These are phyloP conservation scores for Vanessa atalanta DNA, from an alignment of 1,140 invertebrate genomes.

Conservation along the genomic window DNA sequence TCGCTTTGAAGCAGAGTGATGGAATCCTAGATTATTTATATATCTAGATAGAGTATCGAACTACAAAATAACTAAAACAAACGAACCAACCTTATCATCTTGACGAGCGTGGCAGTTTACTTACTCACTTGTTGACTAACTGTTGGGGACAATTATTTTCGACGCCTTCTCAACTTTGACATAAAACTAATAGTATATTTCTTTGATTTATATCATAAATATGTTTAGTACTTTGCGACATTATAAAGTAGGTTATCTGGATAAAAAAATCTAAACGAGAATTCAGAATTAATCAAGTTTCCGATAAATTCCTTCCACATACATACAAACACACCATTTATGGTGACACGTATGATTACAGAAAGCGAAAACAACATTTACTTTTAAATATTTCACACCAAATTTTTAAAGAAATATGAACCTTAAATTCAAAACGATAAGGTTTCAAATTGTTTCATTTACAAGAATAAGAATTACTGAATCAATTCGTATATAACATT, in stretches of 20 bases:
- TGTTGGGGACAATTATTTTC: too few species aligned
- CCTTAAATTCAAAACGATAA: background rate
- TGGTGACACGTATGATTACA: conserved; percentile 10
- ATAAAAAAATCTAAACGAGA: conserved; percentile 26
- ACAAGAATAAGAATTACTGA: conserved; percentile 1
- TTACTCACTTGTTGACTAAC: too few species aligned
- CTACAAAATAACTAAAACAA: too few species aligned
- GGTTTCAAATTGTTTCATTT: background rate
- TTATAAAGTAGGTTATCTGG: background rate
- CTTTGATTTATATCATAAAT: too few species aligned
- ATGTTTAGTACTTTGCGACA: background rate
- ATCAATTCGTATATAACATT: conserved; percentile 43
- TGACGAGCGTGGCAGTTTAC: too few species aligned
- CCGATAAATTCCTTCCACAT: conserved; percentile 29
- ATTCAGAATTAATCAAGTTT: conserved; percentile 25
- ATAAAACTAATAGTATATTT: too few species aligned
- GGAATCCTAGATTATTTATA: too few species aligned
- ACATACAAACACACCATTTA: conserved; percentile 29
- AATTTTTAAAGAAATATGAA: background rate
- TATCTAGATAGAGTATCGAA: too few species aligned
- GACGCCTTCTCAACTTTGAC: too few species aligned
- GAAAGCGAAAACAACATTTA: conserved; percentile 26
- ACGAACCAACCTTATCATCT: too few species aligned
- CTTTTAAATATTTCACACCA: conserved; percentile 21
- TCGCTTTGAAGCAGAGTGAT: too few species aligned